Percentiles rank a stretch among this genome's conserved stretches.
These are phyloP conservation scores for Cinclus mexicanus DNA, from an alignment of 2,113 vertebrate species.

Conservation along the genomic window DNA sequence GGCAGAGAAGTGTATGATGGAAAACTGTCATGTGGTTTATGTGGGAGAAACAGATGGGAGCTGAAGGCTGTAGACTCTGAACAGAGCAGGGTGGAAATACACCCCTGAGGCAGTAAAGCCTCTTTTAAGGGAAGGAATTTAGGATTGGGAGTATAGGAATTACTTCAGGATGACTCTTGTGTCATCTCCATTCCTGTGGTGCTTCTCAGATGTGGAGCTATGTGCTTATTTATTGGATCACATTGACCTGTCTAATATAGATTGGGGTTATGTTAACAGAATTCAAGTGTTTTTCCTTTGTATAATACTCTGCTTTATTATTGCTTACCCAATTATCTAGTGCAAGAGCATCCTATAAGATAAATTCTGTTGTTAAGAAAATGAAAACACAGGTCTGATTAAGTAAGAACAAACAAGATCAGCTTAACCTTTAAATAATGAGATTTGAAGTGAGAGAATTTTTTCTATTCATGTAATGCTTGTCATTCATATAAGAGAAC, in stretches of 20 bases:
- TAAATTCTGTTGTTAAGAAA: not conserved
- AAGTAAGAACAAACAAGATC: not conserved
- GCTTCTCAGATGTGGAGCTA: not conserved
- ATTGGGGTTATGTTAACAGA: not conserved
- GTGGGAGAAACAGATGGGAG: not conserved
- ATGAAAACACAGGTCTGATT: not conserved
- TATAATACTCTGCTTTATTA: not conserved
- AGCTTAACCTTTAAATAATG: not conserved
- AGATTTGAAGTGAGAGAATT: not conserved
- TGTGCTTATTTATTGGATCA: not conserved
- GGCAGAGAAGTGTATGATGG: not conserved
- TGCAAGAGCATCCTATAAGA: not conserved
- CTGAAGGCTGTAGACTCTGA: not conserved
- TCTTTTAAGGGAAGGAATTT: not conserved
- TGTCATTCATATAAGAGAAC: not conserved
- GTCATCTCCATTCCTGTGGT: not conserved
- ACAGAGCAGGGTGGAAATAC: not conserved
- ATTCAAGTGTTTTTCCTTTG: not conserved
- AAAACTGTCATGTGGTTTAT: not conserved
- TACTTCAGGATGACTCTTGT: not conserved
- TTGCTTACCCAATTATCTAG: not conserved
- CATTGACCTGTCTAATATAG: not conserved
- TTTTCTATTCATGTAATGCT: not conserved
- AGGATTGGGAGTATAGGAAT: not conserved
- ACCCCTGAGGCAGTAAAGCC: not conserved